Evolutionary conservation across 2,113 vertebrate species (phyloP), one percentile per base, ranked within the genome.

Genomic region (Pao palembangensis): DNA sequence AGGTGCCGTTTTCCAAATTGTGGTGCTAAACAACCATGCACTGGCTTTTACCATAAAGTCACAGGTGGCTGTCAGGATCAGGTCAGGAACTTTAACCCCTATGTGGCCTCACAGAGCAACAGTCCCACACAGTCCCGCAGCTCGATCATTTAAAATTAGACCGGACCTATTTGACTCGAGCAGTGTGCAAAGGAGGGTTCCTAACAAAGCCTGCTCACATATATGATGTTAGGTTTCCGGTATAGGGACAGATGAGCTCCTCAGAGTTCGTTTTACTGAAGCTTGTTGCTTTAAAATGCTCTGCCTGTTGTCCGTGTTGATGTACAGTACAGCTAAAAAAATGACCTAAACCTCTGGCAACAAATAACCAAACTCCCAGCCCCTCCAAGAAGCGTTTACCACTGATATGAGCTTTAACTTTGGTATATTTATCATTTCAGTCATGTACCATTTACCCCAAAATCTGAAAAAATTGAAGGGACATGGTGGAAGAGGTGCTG

Each of bases 401-500:
- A 83, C 86, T 48, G 84, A 61, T 21, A 19, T 62, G 55, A 53
- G 70, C 61, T 82, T 83, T 81, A 85, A 86, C 82, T 79, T n/a
- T 41, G 58, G 62, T 20, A 53, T 78, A 88, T 88, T 89, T 88
- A 81, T 89, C 80, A 89, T 88, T 87, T 87, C 76, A 79, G 85
- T 89, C 83, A 84, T 88, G 83, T 81, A 78, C 71, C 50, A 51
- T 83, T 86, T 79, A 82, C 76, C 67, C 51, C 14, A 48, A 80
- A 74, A 79, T 84, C 67, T 63, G 50, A 66, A 52, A 69, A 72
- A 85, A 84, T 80, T 74, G 48, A 58, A 60, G 67, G 71, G 76
- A 76, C 70, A 80, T 73, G 68, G 69, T 58, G 67, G 71, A 65
- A 82, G 73, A 77, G 61, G 71, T 65, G 71, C 62, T 62, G 70